Evolutionary conservation across 53 echinoderm and acorn worm genomes (phyloP).

Genomic region (Crossaster papposus): DNA sequence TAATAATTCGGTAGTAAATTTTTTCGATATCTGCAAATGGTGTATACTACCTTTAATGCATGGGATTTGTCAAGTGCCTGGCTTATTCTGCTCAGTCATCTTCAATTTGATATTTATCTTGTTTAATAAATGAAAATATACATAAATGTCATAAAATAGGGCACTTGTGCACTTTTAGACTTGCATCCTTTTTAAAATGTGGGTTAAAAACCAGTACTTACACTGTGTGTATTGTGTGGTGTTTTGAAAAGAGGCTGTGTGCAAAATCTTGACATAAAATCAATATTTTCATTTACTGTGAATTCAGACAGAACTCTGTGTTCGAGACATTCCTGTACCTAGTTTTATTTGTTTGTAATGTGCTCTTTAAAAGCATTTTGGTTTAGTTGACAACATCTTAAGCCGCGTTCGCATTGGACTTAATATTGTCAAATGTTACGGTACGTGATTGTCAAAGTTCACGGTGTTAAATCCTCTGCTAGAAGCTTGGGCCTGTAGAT

Average conservation of each 20-base stretch:
- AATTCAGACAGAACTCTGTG: background rate
- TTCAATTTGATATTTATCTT: background rate
- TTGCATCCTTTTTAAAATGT: background rate
- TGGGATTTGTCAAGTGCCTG: background rate
- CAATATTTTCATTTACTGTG: background rate
- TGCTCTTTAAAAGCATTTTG: background rate
- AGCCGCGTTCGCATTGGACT: no score
- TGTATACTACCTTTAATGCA: no score
- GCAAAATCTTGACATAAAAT: background rate
- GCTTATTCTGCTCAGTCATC: background rate
- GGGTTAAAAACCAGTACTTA: background rate
- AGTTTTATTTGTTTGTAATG: background rate
- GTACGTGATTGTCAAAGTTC: no score
- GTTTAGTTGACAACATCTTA: no score
- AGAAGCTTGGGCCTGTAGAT: no score
- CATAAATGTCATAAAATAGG: conserved; percentile 3
- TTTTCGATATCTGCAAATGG: no score
- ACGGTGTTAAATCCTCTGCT: no score
- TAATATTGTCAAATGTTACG: no score
- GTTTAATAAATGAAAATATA: background rate
- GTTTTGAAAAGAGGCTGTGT: background rate
- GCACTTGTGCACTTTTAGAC: background rate
- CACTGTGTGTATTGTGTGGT: background rate
- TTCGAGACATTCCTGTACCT: background rate
- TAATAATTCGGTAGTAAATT: no score